These are phyloP conservation scores for Cephus nigrinus DNA, from an alignment of 2,888 invertebrate species.

Conservation along the genomic window DNA sequence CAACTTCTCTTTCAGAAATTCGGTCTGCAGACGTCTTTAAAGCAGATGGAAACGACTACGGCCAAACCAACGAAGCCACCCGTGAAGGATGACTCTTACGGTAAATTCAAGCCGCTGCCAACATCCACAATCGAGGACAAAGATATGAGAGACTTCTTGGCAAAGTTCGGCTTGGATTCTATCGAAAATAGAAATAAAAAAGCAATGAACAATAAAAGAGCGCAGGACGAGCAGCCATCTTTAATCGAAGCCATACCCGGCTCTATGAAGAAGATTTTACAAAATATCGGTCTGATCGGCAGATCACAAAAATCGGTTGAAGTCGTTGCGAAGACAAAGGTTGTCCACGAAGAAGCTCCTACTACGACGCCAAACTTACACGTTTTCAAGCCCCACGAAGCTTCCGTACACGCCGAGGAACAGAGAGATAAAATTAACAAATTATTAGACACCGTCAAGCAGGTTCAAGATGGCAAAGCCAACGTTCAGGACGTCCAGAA, in stretches of 20 bases:
- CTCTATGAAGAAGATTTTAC: conserved; percentile 62
- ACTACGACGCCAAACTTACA: conserved; percentile 41
- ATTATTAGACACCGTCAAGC: conserved; percentile 58
- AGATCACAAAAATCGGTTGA: conserved; percentile 16
- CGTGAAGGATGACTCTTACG: conserved; percentile 59
- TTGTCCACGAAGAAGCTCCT: conserved; percentile 12
- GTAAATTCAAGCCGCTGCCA: conserved; percentile 66
- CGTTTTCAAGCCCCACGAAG: conserved; percentile 63
- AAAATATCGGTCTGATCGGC: conserved; percentile 61
- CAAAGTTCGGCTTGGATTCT: conserved; percentile 63
- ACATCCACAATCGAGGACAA: conserved; percentile 52
- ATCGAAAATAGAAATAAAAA: conserved; percentile 46
- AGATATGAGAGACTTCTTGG: conserved; percentile 66
- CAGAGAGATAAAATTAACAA: conserved; percentile 67
- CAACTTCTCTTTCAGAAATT: conserved; percentile 57
- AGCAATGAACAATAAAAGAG: conserved; percentile 37
- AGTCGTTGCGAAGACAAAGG: conserved; percentile 7
- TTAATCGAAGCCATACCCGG: conserved; percentile 55
- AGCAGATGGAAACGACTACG: conserved; percentile 32
- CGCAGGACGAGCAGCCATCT: conserved; percentile 15
- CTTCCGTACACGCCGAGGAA: conserved; percentile 60
- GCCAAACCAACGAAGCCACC: conserved; percentile 22
- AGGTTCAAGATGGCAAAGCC: conserved; percentile 58
- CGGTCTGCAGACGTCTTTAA: conserved; percentile 48
- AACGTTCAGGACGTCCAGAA: conserved; percentile 49